Percentiles rank a stretch among this genome's conserved stretches.
These are phyloP conservation scores for Pteruthius melanotis DNA, from an alignment of 2,113 vertebrate genomes.

Conservation along the genomic window DNA sequence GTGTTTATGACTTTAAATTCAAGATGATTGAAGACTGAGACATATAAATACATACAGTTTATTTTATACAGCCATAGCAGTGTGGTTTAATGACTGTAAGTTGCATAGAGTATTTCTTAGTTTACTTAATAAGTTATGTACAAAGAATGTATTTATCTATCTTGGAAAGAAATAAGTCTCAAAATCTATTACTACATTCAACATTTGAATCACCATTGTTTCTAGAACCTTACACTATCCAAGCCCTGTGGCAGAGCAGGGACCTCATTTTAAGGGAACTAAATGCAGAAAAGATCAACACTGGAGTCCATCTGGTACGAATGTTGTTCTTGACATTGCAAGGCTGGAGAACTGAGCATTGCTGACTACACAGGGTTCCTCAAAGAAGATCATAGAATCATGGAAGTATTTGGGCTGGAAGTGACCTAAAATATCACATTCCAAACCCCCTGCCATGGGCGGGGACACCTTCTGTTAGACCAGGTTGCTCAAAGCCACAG, in stretches of 20 bases:
- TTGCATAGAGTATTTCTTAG: neutral
- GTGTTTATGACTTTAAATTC: neutral
- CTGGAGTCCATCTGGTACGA: fast-evolving
- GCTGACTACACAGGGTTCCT: neutral
- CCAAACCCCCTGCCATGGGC: too few species aligned
- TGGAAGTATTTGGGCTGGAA: neutral
- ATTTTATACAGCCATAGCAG: neutral
- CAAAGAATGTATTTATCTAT: neutral
- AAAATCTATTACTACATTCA: neutral
- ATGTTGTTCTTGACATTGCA: neutral
- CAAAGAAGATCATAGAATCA: neutral
- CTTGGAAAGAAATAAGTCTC: neutral
- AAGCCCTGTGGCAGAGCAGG: neutral
- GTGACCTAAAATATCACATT: neutral
- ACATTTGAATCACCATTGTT: neutral
- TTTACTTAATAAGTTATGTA: neutral
- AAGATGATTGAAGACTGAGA: neutral
- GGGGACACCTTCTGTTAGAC: neutral
- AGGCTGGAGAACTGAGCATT: neutral
- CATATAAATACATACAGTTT: neutral
- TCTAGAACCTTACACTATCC: neutral
- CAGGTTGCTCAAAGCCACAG: neutral
- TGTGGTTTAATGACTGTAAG: neutral
- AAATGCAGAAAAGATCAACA: neutral
- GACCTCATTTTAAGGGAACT: neutral